Evolutionary conservation across 2,113 vertebrate species (phyloP).

Genomic region (Xenus cinereus): DNA sequence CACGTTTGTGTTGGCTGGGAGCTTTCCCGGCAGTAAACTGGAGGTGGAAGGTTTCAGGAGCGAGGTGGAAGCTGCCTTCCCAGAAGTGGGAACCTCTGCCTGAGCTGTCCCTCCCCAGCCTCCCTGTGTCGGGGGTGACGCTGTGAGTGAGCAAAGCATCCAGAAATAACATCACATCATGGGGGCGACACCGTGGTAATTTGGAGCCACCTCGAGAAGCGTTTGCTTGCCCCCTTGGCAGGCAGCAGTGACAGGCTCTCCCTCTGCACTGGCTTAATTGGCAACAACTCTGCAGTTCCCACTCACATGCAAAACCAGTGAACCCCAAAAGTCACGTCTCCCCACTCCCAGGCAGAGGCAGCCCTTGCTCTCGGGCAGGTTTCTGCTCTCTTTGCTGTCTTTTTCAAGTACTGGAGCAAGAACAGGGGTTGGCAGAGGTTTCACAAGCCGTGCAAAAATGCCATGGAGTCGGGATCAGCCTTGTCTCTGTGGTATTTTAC

Average conservation of each 20-base stretch:
- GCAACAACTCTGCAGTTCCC: neutral
- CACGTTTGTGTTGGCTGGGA: neutral
- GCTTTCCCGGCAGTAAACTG: neutral
- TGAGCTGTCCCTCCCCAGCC: neutral
- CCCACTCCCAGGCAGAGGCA: neutral
- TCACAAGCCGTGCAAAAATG: neutral
- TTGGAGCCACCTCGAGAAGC: neutral
- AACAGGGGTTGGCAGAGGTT: neutral
- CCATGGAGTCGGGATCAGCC: neutral
- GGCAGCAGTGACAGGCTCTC: neutral
- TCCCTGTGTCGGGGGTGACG: neutral
- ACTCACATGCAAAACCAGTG: fast-evolving
- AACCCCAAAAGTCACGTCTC: neutral
- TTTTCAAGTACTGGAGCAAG: neutral
- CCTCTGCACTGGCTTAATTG: fast-evolving
- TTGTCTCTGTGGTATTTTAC: neutral
- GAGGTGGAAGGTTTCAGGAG: neutral
- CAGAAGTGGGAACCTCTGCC: neutral
- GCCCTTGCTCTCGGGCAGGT: neutral
- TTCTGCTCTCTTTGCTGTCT: neutral
- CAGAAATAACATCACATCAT: neutral
- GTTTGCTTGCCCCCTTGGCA: neutral
- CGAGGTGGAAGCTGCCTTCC: fast-evolving
- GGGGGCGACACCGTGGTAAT: fast-evolving
- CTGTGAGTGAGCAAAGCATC: neutral